Evolutionary conservation across 2,113 vertebrate genomes (phyloP), one percentile per base, ranked within the genome.

Genomic region (Xenopus laevis): DNA sequence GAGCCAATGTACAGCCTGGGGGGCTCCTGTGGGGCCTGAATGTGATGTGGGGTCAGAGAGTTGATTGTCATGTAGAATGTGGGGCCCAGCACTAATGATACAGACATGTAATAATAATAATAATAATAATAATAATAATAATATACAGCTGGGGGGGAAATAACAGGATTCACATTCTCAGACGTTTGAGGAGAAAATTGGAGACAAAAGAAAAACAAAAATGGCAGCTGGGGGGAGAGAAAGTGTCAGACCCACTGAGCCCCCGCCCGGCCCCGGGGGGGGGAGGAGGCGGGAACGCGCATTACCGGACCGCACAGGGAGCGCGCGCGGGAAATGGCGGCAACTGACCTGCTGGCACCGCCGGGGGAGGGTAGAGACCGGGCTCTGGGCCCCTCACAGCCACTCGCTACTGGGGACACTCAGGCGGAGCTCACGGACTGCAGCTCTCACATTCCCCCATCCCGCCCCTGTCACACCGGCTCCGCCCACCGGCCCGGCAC

Each of bases 151-250:
- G 65, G 66, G 71, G 77, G 82, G 82, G n/a, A n/a, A n/a, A n/a
- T n/a, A n/a, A n/a, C n/a, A n/a, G n/a, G n/a, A n/a, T n/a, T n/a
- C 92, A 92, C 92, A 92, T 91, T 92, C 93, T 92, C 92, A 94
- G 91, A 93, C 92, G 92, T 94, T 95, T 94, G 89, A 92, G 92
- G 91, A 90, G 30, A 93, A 93, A 94, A 91, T 87, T 89, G 91
- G 92, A 96, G 94, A 96, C 93, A 96, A 96, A 97, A 96, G 94
- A 87, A 93, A 94, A 97, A 95, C 93, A 96, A 97, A 97, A 95
- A 97, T 97, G 95, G 95, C 95, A 95, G 94, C 95, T 83, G 87
- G 84, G 90, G 6, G 93, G 91, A 93, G 88, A 89, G 85, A 81
- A 91, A 81, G 95, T 89, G 95, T 95, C 94, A 16, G 33, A n/a